Evolutionary conservation across 2,888 invertebrate species (phyloP), one percentile per base, ranked within the genome.

Genomic region (Flabesymbios commensalis): DNA sequence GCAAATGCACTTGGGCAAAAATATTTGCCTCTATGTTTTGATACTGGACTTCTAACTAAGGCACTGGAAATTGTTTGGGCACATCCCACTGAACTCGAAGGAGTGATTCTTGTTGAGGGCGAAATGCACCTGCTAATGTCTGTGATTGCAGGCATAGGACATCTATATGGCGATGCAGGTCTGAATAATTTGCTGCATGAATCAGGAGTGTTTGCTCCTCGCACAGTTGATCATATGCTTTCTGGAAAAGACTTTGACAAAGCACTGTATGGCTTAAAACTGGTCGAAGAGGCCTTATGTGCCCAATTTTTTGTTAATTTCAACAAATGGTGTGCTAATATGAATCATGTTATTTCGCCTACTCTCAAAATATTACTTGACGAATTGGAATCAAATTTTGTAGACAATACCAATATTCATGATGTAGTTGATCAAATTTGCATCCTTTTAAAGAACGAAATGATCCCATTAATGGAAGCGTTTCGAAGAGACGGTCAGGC

Each of bases 231-330:
- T 7, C 45, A 45, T 45, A 17, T 45, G 19, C 19, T 45, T 14
- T 17, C 45, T 17, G 45, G 45, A 10, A 45, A 45, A 45, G 45
- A 45, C 45, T 45, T 45, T n/a, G n/a, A n/a, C n/a, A n/a, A n/a
- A n/a, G n/a, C n/a, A n/a, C n/a, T n/a, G n/a, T n/a, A n/a, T n/a
- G n/a, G n/a, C n/a, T n/a, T n/a, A n/a, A n/a, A n/a, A n/a, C n/a
- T n/a, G n/a, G n/a, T n/a, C n/a, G n/a, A n/a, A n/a, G n/a, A n/a
- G n/a, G n/a, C n/a, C n/a, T n/a, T n/a, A n/a, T n/a, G n/a, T n/a
- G n/a, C n/a, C n/a, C n/a, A n/a, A n/a, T n/a, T n/a, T n/a, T n/a
- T n/a, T n/a, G n/a, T n/a, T n/a, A n/a, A n/a, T n/a, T n/a, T n/a
- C n/a, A n/a, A n/a, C n/a, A n/a, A n/a, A n/a, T n/a, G n/a, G n/a